Base-by-base conservation (phyloP, 2,797 vertebrate species). In the Tiaroga cobitis region DNA sequence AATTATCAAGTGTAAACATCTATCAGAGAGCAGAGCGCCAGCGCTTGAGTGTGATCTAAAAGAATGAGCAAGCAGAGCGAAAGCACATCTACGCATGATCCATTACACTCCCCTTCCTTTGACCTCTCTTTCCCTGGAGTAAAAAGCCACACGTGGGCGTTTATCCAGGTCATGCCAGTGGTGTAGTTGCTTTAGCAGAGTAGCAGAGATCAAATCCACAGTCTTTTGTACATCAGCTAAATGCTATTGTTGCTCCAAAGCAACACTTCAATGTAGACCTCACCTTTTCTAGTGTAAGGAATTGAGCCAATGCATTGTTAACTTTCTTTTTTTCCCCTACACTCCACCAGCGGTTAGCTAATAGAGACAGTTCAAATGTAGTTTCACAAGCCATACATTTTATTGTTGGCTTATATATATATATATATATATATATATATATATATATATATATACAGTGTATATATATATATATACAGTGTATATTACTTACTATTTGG, bases 171-270 rank as follows among this genome's bases (percentile, higher is more conserved):
- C 76, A 80, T 8, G 15, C 54, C 54, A 85, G 68, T 56, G 26
- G 80, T 86, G 85, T 82, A 70, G 73, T 72, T 65, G 56, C 51
- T 83, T 86, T 86, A 69, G 41, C 80, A 69, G n/a, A 61, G 80
- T 49, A 83, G 65, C 80, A 86, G 76, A 77, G 80, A 86, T 86
- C 65, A 82, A 49, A 78, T 43, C 54, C 29, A 59, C 32, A 63
- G 75, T 82, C 70, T 78, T 86, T 83, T 76, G 72, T 63, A 51
- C 41, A 63, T 85, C 76, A 39, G 16, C 83, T 80, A 63, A 73
- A 80, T 85, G 76, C 67, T 80, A 73, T 49, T 85, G 67, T 85
- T 85, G 83, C 68, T 72, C 21, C 41, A 21, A 70, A 79, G 54
- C 39, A 72, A 63, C 77, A 51, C 19, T 46, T 80, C 18, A 37